Evolutionary conservation across 2,113 vertebrate species (phyloP).

Genomic region (Ciconia stormi): DNA sequence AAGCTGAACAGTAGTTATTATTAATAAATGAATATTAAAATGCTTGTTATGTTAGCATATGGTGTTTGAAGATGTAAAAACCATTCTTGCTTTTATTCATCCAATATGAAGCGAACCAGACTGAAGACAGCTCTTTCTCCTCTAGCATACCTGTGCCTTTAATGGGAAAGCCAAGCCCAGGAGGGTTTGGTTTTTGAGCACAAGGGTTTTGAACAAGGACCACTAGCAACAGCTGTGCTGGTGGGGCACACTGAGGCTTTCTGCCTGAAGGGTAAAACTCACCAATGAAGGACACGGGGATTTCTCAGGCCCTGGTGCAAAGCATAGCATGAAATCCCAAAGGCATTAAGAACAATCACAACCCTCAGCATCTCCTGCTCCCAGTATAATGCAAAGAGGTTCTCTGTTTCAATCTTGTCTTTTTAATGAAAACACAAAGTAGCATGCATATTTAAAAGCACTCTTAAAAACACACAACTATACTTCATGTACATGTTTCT

Average conservation of each 20-base stretch:
- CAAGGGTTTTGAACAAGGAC: background rate
- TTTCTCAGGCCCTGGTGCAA: background rate
- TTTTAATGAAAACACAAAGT: conserved; percentile 9
- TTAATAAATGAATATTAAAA: conserved; percentile 74
- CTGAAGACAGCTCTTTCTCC: background rate
- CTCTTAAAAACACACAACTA: background rate
- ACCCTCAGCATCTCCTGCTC: background rate
- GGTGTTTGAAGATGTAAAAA: conserved; percentile 20
- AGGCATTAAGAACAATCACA: background rate
- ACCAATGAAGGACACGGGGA: fast-evolving
- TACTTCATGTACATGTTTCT: background rate
- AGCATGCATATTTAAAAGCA: conserved; percentile 17
- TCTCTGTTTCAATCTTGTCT: background rate
- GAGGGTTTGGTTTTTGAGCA: background rate
- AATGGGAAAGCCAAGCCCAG: background rate
- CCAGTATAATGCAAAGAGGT: background rate
- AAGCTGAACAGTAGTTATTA: conserved; percentile 57
- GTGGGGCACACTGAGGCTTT: background rate
- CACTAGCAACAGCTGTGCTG: background rate
- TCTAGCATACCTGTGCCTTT: background rate
- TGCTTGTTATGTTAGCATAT: conserved; percentile 59
- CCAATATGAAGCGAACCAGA: background rate
- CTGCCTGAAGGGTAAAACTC: background rate
- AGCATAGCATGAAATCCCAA: background rate
- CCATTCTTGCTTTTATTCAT: conserved; percentile 18